Base-by-base conservation (phyloP, 2,888 invertebrate species). In the Argyresthia goedartella region DNA sequence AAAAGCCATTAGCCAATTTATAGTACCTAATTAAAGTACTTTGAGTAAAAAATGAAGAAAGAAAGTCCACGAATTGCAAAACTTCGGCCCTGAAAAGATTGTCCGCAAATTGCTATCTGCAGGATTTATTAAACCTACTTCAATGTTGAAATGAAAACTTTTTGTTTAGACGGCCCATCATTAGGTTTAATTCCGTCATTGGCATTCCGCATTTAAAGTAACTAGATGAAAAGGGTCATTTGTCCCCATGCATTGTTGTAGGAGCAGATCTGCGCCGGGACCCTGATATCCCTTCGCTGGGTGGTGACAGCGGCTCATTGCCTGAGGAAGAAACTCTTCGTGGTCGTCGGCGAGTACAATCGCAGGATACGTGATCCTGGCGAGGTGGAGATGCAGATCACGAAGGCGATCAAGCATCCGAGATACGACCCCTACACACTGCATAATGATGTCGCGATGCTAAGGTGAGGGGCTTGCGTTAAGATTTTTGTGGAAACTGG, bases 221-320 rank as follows among this genome's bases (percentile, higher is more conserved):
- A n/a, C n/a, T n/a, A n/a, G n/a, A n/a, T n/a, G n/a, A n/a, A n/a
- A n/a, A n/a, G n/a, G n/a, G n/a, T n/a, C n/a, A n/a, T n/a, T 11
- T 25, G 15, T 50, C 11, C 49, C 43, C 55, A 51, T n/a, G n/a
- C 53, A 13, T 60, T 54, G 59, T 67, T 66, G 33, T 64, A 95
- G 92, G 96, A 96, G 81, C 93, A 94, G 34, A 95, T 95, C 68
- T 96, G 96, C 67, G 96, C 96, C 0, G 96, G 96, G 1, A 95
- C 96, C 1, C 73, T 96, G 35, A 90, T 96, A 14, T 91, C 93
- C 0, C 88, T 93, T 0, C 88, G 91, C 47, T 96, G 96, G 95
- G 92, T 96, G 47, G 85, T 96, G 53, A 95, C 96, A 0, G 95
- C 95, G 0, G 95, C 95, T 1, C 96, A 96, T 68, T 96, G 96